Conservation (phyloP, 2,888 invertebrate genomes). For the Trichogramma dendrolimi region DNA sequence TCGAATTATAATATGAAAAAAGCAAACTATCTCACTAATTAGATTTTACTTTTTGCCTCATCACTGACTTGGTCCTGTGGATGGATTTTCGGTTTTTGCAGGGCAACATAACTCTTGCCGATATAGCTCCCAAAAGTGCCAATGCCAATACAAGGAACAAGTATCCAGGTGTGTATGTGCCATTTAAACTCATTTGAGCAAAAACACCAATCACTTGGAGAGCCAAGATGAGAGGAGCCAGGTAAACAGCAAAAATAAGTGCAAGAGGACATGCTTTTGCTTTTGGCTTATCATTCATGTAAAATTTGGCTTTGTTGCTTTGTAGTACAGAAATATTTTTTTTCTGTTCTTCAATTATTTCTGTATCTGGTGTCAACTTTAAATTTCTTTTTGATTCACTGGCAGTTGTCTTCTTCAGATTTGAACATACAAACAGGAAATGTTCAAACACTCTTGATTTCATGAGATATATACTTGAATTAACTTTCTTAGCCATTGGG, state of each 20-base stretch:
- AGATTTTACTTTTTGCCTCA: constrained; percentile 35
- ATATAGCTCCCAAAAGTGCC: constrained; percentile 44
- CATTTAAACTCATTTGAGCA: constrained; percentile 40
- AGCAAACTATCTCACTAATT: background rate
- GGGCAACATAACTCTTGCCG: constrained; percentile 42
- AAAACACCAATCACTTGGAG: constrained; percentile 40
- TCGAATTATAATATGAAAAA: no score
- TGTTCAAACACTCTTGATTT: constrained; percentile 36
- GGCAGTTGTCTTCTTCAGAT: constrained; percentile 28
- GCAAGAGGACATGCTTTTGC: constrained; percentile 36
- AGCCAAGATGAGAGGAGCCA: constrained; percentile 40
- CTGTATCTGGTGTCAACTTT: constrained; percentile 1
- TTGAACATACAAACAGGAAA: constrained; percentile 38
- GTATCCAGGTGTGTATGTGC: constrained; percentile 47
- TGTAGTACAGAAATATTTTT: constrained; percentile 7
- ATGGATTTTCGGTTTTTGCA: constrained; percentile 25
- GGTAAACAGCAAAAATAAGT: constrained; percentile 40
- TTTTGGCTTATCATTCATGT: constrained; percentile 32
- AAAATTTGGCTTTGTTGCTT: constrained; percentile 25
- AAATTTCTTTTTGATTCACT: constrained; percentile 14
- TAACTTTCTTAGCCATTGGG: constrained; percentile 42
- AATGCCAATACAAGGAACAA: constrained; percentile 43
- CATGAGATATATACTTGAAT: constrained; percentile 37
- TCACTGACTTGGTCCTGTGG: constrained; percentile 34
- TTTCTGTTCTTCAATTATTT: constrained; percentile 10